Evolutionary conservation across 2,888 invertebrate species (phyloP), one percentile per base, ranked within the genome.

Genomic region (Troides helena): DNA sequence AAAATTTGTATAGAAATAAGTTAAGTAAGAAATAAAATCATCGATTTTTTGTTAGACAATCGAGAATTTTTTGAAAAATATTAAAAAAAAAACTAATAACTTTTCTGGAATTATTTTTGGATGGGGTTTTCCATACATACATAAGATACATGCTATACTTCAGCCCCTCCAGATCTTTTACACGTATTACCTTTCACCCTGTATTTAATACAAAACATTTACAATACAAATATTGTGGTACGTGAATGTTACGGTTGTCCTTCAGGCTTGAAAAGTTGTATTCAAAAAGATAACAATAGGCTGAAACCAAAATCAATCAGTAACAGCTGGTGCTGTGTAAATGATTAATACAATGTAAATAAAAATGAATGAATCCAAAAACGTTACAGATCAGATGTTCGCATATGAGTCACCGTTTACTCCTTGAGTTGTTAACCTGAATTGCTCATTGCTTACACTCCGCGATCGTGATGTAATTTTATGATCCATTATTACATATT

Each of bases 401-500:
- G 21, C 64, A 62, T 58, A 67, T 70, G 70, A 67, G 61, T 64
- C 64, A 71, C 23, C 50, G 50, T 50, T 71, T 68, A 71, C 68
- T 75, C 74, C 70, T 70, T 71, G 71, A 74, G 74, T 74, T 75
- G 74, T 72, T 77, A 78, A 76, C 77, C 77, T 75, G 75, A 72
- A 70, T 77, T 73, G 72, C 74, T 76, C 75, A 74, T 69, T 69
- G 71, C 62, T 73, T 70, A 70, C 71, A 71, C 73, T 74, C 72
- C 74, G 71, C 74, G 73, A 75, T 74, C 72, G 68, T 71, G 72
- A 72, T 63, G 72, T 74, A 63, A 70, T 60, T 67, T 67, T 63
- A 70, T 65, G 18, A 64, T 17, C 60, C 21, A 64, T 53, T 69
- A 62, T 46, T 57, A 72, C 72, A 64, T 64, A 56, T 21, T 14